These are phyloP conservation scores for Paracentrotus lividus DNA, from an alignment of 53 echinoderm and acorn worm species.

Conservation along the genomic window DNA sequence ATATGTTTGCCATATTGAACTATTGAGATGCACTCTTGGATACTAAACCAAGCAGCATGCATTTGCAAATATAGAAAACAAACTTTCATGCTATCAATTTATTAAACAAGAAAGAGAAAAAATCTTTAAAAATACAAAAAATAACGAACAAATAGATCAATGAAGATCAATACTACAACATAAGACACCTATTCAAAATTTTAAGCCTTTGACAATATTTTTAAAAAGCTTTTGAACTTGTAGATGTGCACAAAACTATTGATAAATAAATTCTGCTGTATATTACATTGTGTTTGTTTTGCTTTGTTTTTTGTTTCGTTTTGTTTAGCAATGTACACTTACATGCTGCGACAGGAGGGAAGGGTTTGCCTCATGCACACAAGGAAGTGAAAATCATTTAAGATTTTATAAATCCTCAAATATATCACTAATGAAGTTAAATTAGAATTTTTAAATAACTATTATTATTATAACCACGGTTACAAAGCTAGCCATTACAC, in stretches of 20 bases:
- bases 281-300: too few relatives aligned
- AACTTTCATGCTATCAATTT: background rate
- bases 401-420: background rate
- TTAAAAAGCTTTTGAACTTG: background rate
- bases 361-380: background rate
- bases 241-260: background rate
- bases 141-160: background rate
- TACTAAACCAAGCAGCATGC: background rate
- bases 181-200: background rate
- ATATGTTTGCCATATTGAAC: background rate
- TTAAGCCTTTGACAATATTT: background rate
- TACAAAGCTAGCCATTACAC: too few relatives aligned
- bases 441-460: background rate
- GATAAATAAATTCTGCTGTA: background rate
- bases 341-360: background rate
- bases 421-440: background rate
- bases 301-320: background rate
- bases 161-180: background rate
- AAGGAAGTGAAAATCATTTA: background rate
- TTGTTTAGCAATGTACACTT: background rate
- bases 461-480: background rate
- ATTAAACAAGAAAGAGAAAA: background rate
- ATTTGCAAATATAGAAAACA: background rate
- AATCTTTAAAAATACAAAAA: background rate
- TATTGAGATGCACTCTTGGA: background rate